phyloP scores from a whole-genome alignment of 2,888 invertebrate genomes.

The Kuschelorhynchus macadamiae region DNA sequence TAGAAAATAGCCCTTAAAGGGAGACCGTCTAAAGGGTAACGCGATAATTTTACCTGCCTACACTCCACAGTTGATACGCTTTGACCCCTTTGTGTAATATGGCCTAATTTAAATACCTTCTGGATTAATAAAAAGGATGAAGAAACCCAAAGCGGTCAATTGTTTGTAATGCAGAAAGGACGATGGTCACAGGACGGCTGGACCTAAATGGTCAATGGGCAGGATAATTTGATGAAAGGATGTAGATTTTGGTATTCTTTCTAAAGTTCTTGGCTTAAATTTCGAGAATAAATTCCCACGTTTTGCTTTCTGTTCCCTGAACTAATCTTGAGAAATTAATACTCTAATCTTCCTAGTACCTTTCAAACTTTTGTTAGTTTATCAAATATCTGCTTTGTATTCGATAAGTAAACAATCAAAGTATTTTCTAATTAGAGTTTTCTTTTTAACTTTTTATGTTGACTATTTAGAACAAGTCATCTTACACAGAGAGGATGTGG shows the following conservation, averaged over 20 bases:
- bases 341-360: too few relatives aligned
- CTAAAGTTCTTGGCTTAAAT: too few relatives aligned
- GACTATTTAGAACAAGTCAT: too few relatives aligned
- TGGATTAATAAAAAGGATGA: constrained; percentile 28
- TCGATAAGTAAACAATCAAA: too few relatives aligned
- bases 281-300: too few relatives aligned
- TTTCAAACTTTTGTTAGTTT: too few relatives aligned
- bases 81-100: constrained; percentile 59
- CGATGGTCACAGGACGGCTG: constrained; percentile 14
- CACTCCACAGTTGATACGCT: constrained; percentile 60
- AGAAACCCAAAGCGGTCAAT: constrained; percentile 8
- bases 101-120: constrained; percentile 61
- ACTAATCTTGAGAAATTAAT: too few relatives aligned
- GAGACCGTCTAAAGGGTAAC: neutral
- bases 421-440: too few relatives aligned
- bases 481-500: too few relatives aligned
- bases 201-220: constrained; percentile 14
- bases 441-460: too few relatives aligned
- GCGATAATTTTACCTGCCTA: constrained; percentile 58
- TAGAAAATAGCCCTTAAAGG: neutral
- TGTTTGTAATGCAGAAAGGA: constrained; percentile 23
- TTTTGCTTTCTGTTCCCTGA: too few relatives aligned
- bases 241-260: constrained; percentile 7
- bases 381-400: too few relatives aligned
- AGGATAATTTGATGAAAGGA: constrained; percentile 4